Percentiles rank a stretch among this genome's conserved stretches.
These are phyloP conservation scores for Ectropis grisescens DNA, from an alignment of 1,140 invertebrate species.

Conservation along the genomic window DNA sequence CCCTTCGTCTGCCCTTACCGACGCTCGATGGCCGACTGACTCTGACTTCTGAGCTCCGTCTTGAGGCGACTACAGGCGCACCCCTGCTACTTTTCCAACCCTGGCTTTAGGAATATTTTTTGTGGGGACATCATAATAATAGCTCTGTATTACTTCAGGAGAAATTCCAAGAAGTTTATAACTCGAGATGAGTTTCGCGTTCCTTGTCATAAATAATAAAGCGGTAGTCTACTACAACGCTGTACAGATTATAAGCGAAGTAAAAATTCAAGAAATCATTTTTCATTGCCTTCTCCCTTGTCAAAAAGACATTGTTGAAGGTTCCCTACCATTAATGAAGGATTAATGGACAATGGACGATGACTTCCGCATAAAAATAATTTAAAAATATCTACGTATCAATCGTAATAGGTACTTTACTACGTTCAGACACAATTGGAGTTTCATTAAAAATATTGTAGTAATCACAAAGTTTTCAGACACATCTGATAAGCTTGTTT, in stretches of 20 bases:
- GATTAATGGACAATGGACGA: conserved; percentile 27
- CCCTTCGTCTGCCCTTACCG: too few species aligned
- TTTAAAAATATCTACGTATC: too few species aligned
- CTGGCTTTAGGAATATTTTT: conserved; percentile 59
- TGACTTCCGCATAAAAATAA: too few species aligned
- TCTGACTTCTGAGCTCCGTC: too few species aligned
- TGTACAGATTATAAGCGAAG: conserved; percentile 67
- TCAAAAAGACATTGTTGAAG: conserved; percentile 45
- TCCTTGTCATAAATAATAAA: conserved; percentile 70
- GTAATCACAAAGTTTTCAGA: too few species aligned
- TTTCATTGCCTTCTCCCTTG: conserved; percentile 45
- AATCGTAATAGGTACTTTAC: too few species aligned
- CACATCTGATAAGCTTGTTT: too few species aligned
- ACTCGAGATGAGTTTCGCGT: conserved; percentile 70
- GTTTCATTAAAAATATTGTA: too few species aligned
- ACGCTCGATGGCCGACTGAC: too few species aligned
- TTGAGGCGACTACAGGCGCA: too few species aligned
- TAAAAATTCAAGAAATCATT: conserved; percentile 64
- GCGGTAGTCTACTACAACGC: conserved; percentile 65
- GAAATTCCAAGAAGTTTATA: conserved; percentile 70
- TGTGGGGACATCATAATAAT: conserved; percentile 69
- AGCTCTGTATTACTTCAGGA: conserved; percentile 70
- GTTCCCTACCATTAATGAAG: conserved; percentile 40
- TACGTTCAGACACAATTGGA: too few species aligned
- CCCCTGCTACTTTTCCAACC: conserved; percentile 26